These are phyloP conservation scores for Hypanus sabinus DNA, from an alignment of 2,113 vertebrate species.

Conservation along the genomic window DNA sequence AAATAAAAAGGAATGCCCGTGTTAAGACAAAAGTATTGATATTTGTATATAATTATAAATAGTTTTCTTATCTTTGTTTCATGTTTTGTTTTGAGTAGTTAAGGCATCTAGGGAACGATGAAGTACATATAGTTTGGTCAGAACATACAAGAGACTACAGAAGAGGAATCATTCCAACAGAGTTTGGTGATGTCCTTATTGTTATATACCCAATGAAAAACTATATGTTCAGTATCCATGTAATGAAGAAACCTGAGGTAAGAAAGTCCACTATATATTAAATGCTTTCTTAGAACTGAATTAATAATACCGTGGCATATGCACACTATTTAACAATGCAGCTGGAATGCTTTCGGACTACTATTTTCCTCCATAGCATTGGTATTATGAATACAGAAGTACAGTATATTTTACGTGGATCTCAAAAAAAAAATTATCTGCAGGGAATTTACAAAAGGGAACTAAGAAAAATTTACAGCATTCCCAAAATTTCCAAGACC, in stretches of 20 bases:
- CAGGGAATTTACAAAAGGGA: background rate
- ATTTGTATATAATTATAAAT: constrained; percentile 35
- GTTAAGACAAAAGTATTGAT: background rate
- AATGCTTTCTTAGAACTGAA: background rate
- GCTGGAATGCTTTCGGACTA: background rate
- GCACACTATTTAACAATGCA: background rate
- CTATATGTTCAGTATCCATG: constrained; percentile 97
- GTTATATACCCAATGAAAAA: constrained; percentile 98
- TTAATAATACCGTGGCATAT: background rate
- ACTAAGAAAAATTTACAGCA: background rate
- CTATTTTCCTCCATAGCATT: background rate
- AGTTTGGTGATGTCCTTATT: constrained; percentile 96
- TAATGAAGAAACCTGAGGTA: constrained; percentile 97
- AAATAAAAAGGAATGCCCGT: background rate
- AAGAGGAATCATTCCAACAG: constrained; percentile 94
- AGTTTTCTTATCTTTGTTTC: constrained; percentile 48
- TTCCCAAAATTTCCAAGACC: background rate
- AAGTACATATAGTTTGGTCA: constrained; percentile 98
- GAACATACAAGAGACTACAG: constrained; percentile 96
- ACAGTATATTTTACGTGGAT: background rate
- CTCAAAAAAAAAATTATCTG: background rate
- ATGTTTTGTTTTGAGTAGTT: constrained; percentile 61
- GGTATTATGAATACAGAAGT: background rate
- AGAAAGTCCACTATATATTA: constrained; percentile 35
- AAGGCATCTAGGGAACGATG: constrained; percentile 94